These are phyloP conservation scores for Musca vetustissima DNA, from an alignment of 1,140 invertebrate genomes.

Conservation along the genomic window DNA sequence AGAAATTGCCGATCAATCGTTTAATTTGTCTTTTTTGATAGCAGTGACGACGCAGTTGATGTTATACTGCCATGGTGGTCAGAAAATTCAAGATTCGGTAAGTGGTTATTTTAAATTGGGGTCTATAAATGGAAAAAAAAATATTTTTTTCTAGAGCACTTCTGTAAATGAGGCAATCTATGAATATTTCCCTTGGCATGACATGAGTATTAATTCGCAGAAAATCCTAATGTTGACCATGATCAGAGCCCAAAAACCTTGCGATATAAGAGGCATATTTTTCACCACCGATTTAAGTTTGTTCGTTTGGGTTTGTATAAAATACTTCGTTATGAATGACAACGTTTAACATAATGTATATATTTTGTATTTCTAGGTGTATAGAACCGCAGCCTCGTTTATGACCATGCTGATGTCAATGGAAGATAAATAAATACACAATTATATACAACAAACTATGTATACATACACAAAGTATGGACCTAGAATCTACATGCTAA, in stretches of 20 bases:
- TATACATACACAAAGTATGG: no score
- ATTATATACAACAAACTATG: no score
- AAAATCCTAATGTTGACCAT: neutral
- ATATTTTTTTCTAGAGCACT: neutral
- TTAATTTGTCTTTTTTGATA: neutral
- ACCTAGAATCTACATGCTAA: no score
- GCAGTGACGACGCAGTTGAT: neutral
- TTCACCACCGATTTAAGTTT: neutral
- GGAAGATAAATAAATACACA: no score
- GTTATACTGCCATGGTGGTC: conserved; percentile 6
- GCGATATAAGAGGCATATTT: neutral
- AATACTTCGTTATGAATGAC: no score
- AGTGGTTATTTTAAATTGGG: neutral
- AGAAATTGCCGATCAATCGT: neutral
- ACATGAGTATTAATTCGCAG: neutral
- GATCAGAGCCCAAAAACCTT: conserved; percentile 2
- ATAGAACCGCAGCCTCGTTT: no score
- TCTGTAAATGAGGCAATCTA: neutral
- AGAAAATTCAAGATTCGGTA: conserved; percentile 1
- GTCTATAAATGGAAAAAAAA: no score
- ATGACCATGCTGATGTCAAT: no score
- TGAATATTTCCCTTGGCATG: conserved; percentile 1
- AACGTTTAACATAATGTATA: no score
- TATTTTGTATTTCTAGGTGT: no score
- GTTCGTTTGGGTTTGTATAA: neutral